Evolutionary conservation across 53 echinoderm and acorn worm species (phyloP).

Genomic region (Echinarachnius parma): DNA sequence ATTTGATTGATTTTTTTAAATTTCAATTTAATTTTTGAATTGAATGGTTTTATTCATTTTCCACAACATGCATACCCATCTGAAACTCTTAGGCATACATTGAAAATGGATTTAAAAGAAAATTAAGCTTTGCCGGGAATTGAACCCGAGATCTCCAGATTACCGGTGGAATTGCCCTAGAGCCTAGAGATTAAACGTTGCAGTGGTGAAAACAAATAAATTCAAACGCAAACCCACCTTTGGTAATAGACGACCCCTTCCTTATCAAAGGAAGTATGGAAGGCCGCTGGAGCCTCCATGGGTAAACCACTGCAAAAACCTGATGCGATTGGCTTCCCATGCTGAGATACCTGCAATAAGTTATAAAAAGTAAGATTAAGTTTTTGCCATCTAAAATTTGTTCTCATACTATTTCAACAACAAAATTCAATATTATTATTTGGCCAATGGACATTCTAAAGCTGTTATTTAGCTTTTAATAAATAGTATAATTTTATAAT

Average conservation of each 20-base stretch:
- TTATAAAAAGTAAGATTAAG: too few relatives aligned
- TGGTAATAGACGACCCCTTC: conserved; percentile 64
- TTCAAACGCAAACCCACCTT: conserved; percentile 45
- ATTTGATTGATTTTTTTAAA: too few relatives aligned
- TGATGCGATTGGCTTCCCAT: conserved; percentile 58
- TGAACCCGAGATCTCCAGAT: background rate
- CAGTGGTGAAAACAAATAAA: background rate
- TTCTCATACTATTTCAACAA: too few relatives aligned
- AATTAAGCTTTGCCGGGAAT: too few relatives aligned
- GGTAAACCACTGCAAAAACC: conserved; percentile 81
- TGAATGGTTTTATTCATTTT: background rate
- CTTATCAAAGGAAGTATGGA: conserved; percentile 47
- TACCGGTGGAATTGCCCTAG: background rate
- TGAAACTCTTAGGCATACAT: background rate
- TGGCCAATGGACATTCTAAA: too few relatives aligned
- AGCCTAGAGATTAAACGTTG: background rate
- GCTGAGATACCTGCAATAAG: conserved; percentile 59
- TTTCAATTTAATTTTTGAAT: too few relatives aligned
- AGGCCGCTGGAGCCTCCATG: conserved; percentile 64
- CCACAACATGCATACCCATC: background rate
- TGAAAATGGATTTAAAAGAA: background rate
- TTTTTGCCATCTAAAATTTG: too few relatives aligned
- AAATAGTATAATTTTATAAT: too few relatives aligned
- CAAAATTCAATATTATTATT: too few relatives aligned
- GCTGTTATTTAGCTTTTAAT: too few relatives aligned